Evolutionary conservation across 2,888 invertebrate genomes (phyloP).

Genomic region (Drosophila mayaguana): DNA sequence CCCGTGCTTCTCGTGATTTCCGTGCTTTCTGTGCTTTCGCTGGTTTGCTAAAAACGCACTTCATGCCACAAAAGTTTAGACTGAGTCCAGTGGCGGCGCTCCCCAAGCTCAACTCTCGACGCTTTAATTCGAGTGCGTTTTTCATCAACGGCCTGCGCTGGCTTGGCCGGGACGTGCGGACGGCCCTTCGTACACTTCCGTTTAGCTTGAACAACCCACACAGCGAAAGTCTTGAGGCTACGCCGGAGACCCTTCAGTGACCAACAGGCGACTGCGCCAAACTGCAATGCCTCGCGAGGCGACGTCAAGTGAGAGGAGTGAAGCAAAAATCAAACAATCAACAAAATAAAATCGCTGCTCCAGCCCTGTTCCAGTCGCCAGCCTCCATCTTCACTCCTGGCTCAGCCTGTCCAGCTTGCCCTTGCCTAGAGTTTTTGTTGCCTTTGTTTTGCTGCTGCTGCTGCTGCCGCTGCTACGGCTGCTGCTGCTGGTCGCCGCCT

Average conservation of each 20-base stretch:
- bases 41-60: conserved; percentile 43
- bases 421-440: conserved; percentile 36
- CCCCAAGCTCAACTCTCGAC: conserved; percentile 27
- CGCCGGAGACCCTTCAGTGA: conserved; percentile 74
- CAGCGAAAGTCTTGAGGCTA: conserved; percentile 78
- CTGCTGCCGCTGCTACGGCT: conserved; percentile 34
- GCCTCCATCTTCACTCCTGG: conserved; percentile 4
- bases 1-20: background rate
- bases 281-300: conserved; percentile 56
- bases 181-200: conserved; percentile 59
- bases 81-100: conserved; percentile 38
- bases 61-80: conserved; percentile 46
- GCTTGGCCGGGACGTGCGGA: conserved; percentile 29
- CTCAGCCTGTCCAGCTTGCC: conserved; percentile 41
- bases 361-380: conserved; percentile 25
- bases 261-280: conserved; percentile 70
- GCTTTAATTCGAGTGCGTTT: conserved; percentile 81
- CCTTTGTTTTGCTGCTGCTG: conserved; percentile 60
- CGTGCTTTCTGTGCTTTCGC: background rate
- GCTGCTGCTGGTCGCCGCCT: conserved; percentile 42
- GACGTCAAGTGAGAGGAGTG: conserved; percentile 47
- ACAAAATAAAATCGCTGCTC: conserved; percentile 75
- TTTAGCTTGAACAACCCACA: conserved; percentile 56
- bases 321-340: conserved; percentile 78
- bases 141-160: conserved; percentile 61